phyloP scores from a whole-genome alignment of 2,113 vertebrate species.

The Colaptes auratus region DNA sequence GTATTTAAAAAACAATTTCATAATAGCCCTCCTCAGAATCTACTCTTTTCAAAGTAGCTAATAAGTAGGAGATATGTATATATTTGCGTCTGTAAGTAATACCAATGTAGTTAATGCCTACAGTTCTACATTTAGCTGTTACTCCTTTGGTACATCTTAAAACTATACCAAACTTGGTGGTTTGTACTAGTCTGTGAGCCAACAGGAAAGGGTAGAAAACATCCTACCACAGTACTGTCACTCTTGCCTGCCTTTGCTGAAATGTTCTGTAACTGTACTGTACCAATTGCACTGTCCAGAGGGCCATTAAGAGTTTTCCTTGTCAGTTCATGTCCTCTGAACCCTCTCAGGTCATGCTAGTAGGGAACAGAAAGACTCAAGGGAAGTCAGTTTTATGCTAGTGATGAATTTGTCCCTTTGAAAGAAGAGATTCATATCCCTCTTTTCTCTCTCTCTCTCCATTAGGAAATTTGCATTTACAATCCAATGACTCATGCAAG shows the following conservation, averaged over 20 bases:
- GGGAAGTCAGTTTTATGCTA: neutral
- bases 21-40: neutral
- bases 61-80: neutral
- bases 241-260: neutral
- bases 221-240: neutral
- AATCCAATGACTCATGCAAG: neutral
- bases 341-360: neutral
- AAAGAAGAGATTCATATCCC: neutral
- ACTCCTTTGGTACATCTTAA: neutral
- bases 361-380: neutral
- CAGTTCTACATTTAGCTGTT: neutral
- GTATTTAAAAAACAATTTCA: neutral
- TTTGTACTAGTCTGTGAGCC: neutral
- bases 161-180: neutral
- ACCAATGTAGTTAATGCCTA: neutral
- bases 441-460: neutral
- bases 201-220: neutral
- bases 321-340: neutral
- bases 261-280: neutral
- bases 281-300: neutral
- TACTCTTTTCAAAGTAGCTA: neutral
- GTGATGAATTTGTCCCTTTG: neutral
- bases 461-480: neutral
- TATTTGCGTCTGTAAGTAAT: neutral
- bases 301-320: neutral